A percentile compares a stretch with the other conserved stretches of the same genome.
phyloP scores from a whole-genome alignment of 2,113 vertebrate genomes.

The Chamaetylas fuelleborni region DNA sequence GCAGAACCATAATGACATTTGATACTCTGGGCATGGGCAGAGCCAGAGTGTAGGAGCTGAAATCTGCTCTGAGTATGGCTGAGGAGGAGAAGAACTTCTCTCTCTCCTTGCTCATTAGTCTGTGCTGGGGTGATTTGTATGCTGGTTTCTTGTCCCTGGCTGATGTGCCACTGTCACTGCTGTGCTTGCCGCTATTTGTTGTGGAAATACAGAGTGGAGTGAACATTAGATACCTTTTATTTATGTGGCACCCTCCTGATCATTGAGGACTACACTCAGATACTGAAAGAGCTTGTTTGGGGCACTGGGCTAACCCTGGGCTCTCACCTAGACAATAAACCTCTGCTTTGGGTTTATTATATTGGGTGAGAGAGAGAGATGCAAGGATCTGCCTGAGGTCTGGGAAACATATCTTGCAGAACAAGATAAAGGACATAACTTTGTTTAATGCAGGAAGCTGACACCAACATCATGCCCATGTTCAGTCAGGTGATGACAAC shows the following conservation, averaged over 20 bases:
- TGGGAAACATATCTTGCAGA: neutral
- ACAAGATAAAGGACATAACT: neutral
- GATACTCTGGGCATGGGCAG: neutral
- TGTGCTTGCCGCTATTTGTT: neutral
- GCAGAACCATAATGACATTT: neutral
- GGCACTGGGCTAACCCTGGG: neutral
- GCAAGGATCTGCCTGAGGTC: neutral
- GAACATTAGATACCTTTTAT: neutral
- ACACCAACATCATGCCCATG: fast-evolving
- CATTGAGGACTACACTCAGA: neutral
- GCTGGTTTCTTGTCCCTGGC: neutral
- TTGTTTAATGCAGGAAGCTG: neutral
- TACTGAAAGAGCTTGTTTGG: neutral
- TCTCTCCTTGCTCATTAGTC: neutral
- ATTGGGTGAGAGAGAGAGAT: neutral
- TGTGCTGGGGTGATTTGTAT: neutral
- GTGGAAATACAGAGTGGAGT: neutral
- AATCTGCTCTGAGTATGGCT: neutral
- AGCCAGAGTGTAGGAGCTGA: neutral
- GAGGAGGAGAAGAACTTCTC: neutral
- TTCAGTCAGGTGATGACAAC: neutral
- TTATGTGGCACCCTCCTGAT: neutral
- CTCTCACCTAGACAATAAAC: neutral
- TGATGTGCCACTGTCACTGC: neutral
- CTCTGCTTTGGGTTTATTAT: neutral